phyloP scores from a whole-genome alignment of 2,888 invertebrate genomes.

The Cremastinae sp. region DNA sequence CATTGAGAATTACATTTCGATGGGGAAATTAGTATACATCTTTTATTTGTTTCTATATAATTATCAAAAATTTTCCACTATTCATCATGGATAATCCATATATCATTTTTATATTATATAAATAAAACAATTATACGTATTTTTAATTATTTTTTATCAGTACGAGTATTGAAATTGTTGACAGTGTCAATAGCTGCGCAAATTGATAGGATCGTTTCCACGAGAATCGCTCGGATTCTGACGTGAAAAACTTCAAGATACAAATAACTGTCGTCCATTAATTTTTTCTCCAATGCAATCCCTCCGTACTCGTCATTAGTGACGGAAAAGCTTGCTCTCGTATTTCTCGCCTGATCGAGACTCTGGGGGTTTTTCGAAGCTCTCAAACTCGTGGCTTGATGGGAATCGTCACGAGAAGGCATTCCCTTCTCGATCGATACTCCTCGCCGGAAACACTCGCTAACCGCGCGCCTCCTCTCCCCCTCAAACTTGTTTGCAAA shows the following conservation, averaged over 20 bases:
- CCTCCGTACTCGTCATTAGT: conserved; percentile 6
- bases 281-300: neutral
- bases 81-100: no score
- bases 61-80: no score
- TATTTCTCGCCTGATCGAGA: conserved; percentile 21
- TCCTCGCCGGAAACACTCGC: conserved; percentile 29
- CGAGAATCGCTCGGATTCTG: conserved; percentile 65
- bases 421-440: neutral
- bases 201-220: conserved; percentile 62
- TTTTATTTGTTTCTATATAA: no score
- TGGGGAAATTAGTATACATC: no score
- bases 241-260: conserved; percentile 68
- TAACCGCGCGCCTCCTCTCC: conserved; percentile 61
- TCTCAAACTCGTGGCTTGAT: conserved; percentile 17
- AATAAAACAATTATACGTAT: conserved; percentile 5
- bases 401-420: conserved; percentile 21
- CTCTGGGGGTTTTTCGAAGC: conserved; percentile 24
- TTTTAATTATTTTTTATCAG: conserved; percentile 37
- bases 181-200: conserved; percentile 67
- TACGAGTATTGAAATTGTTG: conserved; percentile 62
- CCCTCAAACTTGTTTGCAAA: conserved; percentile 69
- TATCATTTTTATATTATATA: neutral
- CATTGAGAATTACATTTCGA: neutral
- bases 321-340: conserved; percentile 25
- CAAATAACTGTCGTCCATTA: conserved; percentile 23